These are phyloP conservation scores for Neofelis nebulosa DNA, from an alignment of 2,113 vertebrate species.

Conservation along the genomic window DNA sequence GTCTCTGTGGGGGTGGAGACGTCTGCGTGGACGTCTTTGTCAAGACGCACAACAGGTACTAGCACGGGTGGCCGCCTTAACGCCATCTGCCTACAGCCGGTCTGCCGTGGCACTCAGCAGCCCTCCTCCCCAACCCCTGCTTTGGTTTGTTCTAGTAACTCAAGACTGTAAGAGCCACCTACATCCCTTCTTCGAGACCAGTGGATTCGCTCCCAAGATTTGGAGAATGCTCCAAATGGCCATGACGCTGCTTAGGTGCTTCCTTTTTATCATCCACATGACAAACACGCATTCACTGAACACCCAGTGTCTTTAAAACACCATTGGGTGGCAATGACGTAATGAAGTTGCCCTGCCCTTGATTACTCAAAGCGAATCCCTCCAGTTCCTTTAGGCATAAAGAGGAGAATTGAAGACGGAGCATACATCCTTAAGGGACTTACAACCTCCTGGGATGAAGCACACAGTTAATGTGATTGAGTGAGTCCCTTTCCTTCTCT, in stretches of 20 bases:
- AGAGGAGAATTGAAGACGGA: neutral
- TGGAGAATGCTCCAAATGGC: neutral
- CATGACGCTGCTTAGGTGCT: neutral
- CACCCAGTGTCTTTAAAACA: neutral
- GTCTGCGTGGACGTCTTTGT: neutral
- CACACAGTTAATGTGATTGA: neutral
- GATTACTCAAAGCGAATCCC: no score
- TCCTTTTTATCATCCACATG: neutral
- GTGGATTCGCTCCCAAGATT: neutral
- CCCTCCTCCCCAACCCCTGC: neutral
- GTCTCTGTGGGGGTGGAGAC: neutral
- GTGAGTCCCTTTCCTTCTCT: neutral
- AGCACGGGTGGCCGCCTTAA: neutral
- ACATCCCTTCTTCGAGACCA: neutral
- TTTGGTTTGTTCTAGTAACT: conserved; percentile 15
- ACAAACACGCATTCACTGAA: neutral
- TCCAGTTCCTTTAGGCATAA: neutral
- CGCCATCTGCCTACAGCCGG: neutral
- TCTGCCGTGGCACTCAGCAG: neutral
- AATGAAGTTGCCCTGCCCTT: neutral
- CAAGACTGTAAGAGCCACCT: neutral
- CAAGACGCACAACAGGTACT: neutral
- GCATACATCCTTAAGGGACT: neutral
- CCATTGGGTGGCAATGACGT: neutral
- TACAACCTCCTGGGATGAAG: neutral